A percentile compares a stretch with the other conserved stretches of the same genome.
These are phyloP conservation scores for Drosophila serrata DNA, from an alignment of 1,140 invertebrate species.

Conservation along the genomic window DNA sequence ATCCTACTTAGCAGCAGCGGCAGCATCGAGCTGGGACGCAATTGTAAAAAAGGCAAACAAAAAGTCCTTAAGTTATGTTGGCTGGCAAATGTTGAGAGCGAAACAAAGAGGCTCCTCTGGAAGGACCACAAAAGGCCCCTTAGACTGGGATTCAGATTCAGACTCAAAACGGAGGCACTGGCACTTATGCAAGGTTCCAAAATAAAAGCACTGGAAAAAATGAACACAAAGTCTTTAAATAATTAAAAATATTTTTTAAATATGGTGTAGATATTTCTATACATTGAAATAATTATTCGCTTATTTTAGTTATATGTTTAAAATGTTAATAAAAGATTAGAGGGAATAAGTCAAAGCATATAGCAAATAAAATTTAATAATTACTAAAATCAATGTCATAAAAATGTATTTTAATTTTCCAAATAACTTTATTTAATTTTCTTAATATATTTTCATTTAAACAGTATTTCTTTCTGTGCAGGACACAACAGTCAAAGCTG, in stretches of 20 bases:
- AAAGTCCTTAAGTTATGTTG: constrained; percentile 85
- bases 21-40: constrained; percentile 35
- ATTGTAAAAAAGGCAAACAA: constrained; percentile 84
- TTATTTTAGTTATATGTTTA: neutral
- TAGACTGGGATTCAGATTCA: constrained; percentile 24
- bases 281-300: neutral
- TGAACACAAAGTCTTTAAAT: neutral
- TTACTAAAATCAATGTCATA: neutral
- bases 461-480: constrained; percentile 27
- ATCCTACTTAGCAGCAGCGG: constrained; percentile 67
- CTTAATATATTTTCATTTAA: too few species aligned
- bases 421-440: too few species aligned
- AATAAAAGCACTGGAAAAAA: constrained; percentile 3
- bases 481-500: constrained; percentile 71
- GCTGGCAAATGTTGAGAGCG: constrained; percentile 57
- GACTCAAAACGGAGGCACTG: constrained; percentile 30
- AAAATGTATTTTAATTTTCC: too few species aligned
- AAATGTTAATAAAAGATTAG: too few species aligned
- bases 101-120: constrained; percentile 58
- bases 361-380: neutral
- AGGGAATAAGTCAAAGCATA: too few species aligned
- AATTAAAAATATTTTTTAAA: neutral
- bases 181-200: constrained; percentile 69
- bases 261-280: neutral
- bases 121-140: constrained; percentile 40